Evolutionary conservation across 2,888 invertebrate species (phyloP), one percentile per base, ranked within the genome.

Genomic region (Tubulanus polymorphus): DNA sequence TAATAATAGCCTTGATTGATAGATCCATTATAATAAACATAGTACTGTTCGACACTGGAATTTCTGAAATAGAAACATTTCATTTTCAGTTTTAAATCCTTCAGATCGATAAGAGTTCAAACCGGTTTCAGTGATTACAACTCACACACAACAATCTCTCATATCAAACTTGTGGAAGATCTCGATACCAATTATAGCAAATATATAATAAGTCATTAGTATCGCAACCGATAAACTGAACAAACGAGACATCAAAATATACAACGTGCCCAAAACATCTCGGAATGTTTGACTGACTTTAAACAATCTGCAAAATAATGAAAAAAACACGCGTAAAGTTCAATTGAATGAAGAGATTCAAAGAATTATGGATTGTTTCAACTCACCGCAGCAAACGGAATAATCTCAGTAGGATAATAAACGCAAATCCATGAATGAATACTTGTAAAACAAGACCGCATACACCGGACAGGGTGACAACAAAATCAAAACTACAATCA

Each of bases 111-210:
- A 10, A 32, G 10, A n/a, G 10, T 32, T 10, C 35, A 32, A 32
- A 32, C 35, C 35, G 10, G 25, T 45, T n/a, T 37, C 6, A 37
- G 26, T n/a, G 27, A 26, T 6, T 15, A 20, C 10, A 18, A 84
- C 87, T 82, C 79, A 90, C 90, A 85, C 84, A 82, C 92, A 92
- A 79, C 91, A 92, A 76, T 91, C 89, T 65, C 81, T 84, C 73
- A 92, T 84, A 69, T 89, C 85, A 65, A 86, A 85, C 0, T 84
- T 83, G 1, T 89, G 84, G 77, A 92, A 91, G 25, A 90, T 80
- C 76, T 92, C 93, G 91, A 92, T 92, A 51, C 91, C 92, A 70
- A 92, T 85, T 64, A 93, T 89, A 2, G 91, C 90, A 80, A 91
- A 92, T 82, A 89, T 90, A 79, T 90, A 93, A 77, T 91, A 92